Base-by-base conservation (phyloP, 2,797 vertebrate species). In the Sebastes hubbsi region DNA sequence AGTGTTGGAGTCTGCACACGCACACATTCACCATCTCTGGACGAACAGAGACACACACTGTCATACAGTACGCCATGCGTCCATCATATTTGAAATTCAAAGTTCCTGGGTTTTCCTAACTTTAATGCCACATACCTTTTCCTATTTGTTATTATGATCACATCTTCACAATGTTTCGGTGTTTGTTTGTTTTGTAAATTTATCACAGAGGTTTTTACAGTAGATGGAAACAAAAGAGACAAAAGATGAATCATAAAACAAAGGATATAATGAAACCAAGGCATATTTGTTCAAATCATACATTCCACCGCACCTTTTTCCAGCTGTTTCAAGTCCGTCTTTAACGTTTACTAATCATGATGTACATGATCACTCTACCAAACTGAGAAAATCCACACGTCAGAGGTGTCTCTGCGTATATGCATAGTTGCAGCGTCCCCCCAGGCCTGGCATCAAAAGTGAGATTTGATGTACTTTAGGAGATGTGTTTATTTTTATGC, bases 401-500 rank as follows among this genome's bases (percentile, higher is more conserved):
- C 54, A 25, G 64, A 27, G 22, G 29, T 2, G 56, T 71, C 8
- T 84, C 59, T 69, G 49, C 27, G 14, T 71, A 38, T 72, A 34
- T 36, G 20, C 25, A 65, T 29, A 18, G 36, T 52, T 62, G 34
- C 2, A 32, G 24, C 11, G 22, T 14, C 75, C 18, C 25, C 25
- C 9, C n/a, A 38, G n/a, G 22, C 72, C 75, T 27, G 69, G 72
- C 78, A 67, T 70, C 5, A 60, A 82, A 78, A 56, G 18, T 77
- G 24, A 84, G 55, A 85, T 79, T 85, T 65, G 22, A 70, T 81
- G 84, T 66, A 72, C 55, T 87, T 85, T 32, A 75, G 73, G 5
- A 89, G 81, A 72, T 70, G 22, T 76, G 72, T 85, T 83, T 75
- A 72, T 82, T 86, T 85, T 87, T 80, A 83, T 83, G 81, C 67